These are phyloP conservation scores for Orthonevra nobilis DNA, from an alignment of 2,888 invertebrate genomes.

Conservation along the genomic window DNA sequence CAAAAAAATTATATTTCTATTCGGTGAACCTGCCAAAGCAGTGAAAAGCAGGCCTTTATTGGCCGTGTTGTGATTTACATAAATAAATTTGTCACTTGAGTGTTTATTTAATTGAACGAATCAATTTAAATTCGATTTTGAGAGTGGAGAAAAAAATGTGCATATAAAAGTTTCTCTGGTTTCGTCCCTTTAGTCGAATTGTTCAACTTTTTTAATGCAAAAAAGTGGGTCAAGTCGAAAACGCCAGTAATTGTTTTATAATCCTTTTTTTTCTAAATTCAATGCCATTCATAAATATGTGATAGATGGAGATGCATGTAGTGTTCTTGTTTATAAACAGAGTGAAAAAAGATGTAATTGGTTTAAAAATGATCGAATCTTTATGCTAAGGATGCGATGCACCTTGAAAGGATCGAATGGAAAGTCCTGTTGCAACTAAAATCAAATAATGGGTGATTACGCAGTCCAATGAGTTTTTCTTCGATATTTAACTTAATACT, in stretches of 20 bases:
- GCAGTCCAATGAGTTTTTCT: slow-evolving; percentile 22
- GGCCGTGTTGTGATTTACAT: slow-evolving; percentile 40
- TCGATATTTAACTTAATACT: slow-evolving; percentile 26
- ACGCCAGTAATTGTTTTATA: neutral
- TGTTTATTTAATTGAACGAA: slow-evolving; percentile 1
- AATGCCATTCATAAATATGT: slow-evolving; percentile 34
- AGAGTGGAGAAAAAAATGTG: slow-evolving; percentile 47
- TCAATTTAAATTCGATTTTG: slow-evolving; percentile 3
- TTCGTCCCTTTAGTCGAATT: slow-evolving; percentile 5
- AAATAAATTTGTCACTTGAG: too few relatives aligned
- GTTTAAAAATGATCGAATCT: neutral
- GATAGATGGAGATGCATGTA: slow-evolving; percentile 1
- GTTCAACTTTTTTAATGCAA: slow-evolving; percentile 12
- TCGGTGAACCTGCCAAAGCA: too few relatives aligned
- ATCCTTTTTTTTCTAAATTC: slow-evolving; percentile 19
- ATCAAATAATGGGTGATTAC: slow-evolving; percentile 64
- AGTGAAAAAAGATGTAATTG: neutral
- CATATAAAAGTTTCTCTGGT: slow-evolving; percentile 16
- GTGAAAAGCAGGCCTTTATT: slow-evolving; percentile 8
- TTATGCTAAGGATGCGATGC: slow-evolving; percentile 17
- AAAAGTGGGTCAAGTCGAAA: slow-evolving; percentile 64
- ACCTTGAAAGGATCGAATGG: slow-evolving; percentile 16
- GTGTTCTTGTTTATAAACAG: neutral
- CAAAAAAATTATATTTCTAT: too few relatives aligned
- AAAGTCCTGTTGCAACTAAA: slow-evolving; percentile 18